phyloP scores from a whole-genome alignment of 2,888 invertebrate genomes.

The Trissolcus brochymenae region DNA sequence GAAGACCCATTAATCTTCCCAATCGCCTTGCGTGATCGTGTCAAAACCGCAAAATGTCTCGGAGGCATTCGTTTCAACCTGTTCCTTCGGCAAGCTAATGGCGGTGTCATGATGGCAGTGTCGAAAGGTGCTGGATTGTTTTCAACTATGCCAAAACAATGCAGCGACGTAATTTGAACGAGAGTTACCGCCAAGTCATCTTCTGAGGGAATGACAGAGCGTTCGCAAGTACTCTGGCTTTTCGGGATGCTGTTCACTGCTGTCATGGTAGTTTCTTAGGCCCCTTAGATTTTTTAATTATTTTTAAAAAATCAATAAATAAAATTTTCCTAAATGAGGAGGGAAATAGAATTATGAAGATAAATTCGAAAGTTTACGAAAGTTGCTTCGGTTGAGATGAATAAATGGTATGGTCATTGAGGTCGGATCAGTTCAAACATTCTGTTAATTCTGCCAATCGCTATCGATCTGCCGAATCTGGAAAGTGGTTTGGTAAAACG shows the following conservation, averaged over 20 bases:
- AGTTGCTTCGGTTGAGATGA: constrained; percentile 59
- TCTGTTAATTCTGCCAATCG: constrained; percentile 66
- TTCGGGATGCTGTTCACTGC: neutral
- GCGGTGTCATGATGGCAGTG: constrained; percentile 24
- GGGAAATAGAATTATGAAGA: neutral
- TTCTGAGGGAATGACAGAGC: constrained; percentile 50
- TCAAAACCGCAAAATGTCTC: constrained; percentile 38
- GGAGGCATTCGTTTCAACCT: constrained; percentile 18
- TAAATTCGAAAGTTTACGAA: no score
- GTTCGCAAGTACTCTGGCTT: constrained; percentile 24
- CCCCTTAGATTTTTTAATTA: no score
- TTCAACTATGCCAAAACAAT: constrained; percentile 47
- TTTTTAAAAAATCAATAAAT: constrained; percentile 6
- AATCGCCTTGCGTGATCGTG: constrained; percentile 20
- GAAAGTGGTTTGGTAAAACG: constrained; percentile 26
- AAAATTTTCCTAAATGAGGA: neutral
- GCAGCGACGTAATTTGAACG: constrained; percentile 49
- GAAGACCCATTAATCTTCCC: constrained; percentile 26
- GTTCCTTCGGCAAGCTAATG: constrained; percentile 28
- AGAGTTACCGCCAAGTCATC: constrained; percentile 41
- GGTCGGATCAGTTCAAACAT: constrained; percentile 67
- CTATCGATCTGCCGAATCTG: constrained; percentile 49
- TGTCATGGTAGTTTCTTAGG: neutral
- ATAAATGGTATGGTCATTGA: constrained; percentile 64
- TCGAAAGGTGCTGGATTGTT: constrained; percentile 35